Conservation (phyloP, 2,797 vertebrate genomes). For the Diplodus sargus region DNA sequence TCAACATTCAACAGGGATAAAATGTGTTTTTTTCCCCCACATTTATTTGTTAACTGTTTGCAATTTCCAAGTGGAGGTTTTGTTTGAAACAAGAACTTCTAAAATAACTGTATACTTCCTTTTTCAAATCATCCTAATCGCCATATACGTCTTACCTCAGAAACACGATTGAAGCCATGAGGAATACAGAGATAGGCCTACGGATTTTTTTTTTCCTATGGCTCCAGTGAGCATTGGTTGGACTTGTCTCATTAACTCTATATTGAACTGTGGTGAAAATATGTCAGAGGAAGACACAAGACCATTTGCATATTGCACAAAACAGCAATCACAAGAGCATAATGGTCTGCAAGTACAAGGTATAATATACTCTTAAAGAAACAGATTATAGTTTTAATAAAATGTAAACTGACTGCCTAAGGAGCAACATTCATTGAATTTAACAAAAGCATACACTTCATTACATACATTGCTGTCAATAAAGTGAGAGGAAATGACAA, state of each 20-base stretch:
- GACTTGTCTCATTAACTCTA: conserved; percentile 55
- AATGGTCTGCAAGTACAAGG: not conserved
- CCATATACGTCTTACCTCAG: not conserved
- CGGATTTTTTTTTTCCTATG: conserved; percentile 21
- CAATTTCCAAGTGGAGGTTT: not conserved
- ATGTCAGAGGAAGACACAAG: conserved; percentile 17
- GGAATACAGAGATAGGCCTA: conserved; percentile 3
- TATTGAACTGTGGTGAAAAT: conserved; percentile 46
- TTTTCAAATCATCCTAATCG: conserved; percentile 6
- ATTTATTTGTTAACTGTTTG: not conserved
- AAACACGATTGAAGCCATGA: conserved; percentile 21
- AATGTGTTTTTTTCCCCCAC: not conserved
- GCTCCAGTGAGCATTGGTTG: conserved; percentile 45
- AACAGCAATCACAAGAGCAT: not conserved
- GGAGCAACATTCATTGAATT: conserved; percentile 31
- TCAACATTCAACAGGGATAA: not conserved
- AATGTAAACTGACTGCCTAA: conserved; percentile 31
- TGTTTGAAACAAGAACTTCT: no score
- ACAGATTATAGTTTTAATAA: conserved; percentile 22
- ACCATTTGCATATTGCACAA: conserved; percentile 13
- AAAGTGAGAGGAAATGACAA: conserved; percentile 41
- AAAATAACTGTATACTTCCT: not conserved
- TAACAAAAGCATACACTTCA: conserved; percentile 45
- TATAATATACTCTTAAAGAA: not conserved
- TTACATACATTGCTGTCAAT: conserved; percentile 41